Base-by-base conservation (phyloP, 2,888 invertebrate genomes). In the Drosophila nr. medialis region DNA sequence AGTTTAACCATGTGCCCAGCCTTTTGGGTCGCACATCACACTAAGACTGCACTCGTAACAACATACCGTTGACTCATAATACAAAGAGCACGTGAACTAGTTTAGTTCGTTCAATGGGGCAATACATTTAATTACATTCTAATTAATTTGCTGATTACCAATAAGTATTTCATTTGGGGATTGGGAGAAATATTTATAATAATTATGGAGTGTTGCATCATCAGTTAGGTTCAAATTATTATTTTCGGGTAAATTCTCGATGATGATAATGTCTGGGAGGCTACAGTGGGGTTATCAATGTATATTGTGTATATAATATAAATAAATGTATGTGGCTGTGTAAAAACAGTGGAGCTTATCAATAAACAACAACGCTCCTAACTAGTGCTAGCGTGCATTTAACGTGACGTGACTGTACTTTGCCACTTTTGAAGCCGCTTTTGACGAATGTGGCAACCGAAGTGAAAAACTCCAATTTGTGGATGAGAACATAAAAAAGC, bases 401-500 rank as follows among this genome's bases (percentile, higher is more conserved):
- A n/a, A 78, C 53, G 59, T 61, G 50, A 8, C 40, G 56, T 5
- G 48, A 81, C 79, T 79, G 79, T 79, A 79, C 79, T 60, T 62
- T 76, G 63, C 34, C 48, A 34, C 36, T 30, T 34, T 18, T n/a
- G 6, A 50, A 29, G n/a, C 30, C 13, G 38, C 15, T 24, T 36
- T 36, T 15, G 54, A 21, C 64, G 58, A 62, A 77, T 56, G 45
- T 45, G 38, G 10, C 45, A 45, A 42, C 48, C 55, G 29, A 72
- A 62, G 50, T 60, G 56, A 53, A 76, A 72, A 70, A 30, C 30
- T 2, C 51, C 38, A 51, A 51, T 49, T 60, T 15, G 21, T 24
- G 21, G 30, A 50, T 30, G 42, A 68, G 64, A 64, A 70, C 50
- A 60, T 48, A 45, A 60, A 53, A 62, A 60, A 53, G 53, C 53